Evolutionary conservation across 2,888 invertebrate genomes (phyloP).

Genomic region (Muschampia plurimacula): DNA sequence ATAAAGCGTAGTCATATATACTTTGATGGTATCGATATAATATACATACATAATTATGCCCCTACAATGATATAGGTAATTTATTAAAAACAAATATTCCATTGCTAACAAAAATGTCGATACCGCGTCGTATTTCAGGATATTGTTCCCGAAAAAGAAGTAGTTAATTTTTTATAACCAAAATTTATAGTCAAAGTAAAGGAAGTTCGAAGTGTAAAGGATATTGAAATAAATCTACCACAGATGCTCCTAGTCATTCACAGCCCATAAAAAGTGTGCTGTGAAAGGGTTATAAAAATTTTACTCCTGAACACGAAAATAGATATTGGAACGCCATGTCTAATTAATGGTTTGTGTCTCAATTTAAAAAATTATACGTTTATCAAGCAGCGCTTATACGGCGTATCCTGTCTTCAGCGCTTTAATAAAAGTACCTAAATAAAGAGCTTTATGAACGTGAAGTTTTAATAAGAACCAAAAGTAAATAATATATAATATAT

Average conservation of each 20-base stretch:
- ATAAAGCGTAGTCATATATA: not conserved
- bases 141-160: constrained; percentile 62
- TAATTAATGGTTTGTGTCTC: constrained; percentile 33
- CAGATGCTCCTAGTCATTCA: constrained; percentile 80
- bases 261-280: constrained; percentile 72
- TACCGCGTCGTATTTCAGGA: constrained; percentile 51
- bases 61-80: not conserved
- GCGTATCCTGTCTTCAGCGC: not conserved
- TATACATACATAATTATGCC: not conserved
- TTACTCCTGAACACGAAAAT: constrained; percentile 63
- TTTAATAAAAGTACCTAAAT: not conserved
- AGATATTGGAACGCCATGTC: constrained; percentile 48
- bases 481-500: no score
- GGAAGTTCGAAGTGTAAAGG: constrained; percentile 78
- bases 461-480: no score
- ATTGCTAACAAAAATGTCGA: constrained; percentile 27
- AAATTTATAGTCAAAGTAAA: constrained; percentile 70
- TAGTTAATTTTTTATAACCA: constrained; percentile 74
- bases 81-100: constrained; percentile 3
- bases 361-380: constrained; percentile 31
- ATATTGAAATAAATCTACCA: constrained; percentile 80
- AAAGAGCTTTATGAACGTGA: not conserved
- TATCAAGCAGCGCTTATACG: not conserved
- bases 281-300: constrained; percentile 75
- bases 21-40: not conserved